A percentile compares a stretch with the other conserved stretches of the same genome.
These are phyloP conservation scores for Lydus trimaculatus DNA, from an alignment of 2,888 invertebrate genomes.

Conservation along the genomic window DNA sequence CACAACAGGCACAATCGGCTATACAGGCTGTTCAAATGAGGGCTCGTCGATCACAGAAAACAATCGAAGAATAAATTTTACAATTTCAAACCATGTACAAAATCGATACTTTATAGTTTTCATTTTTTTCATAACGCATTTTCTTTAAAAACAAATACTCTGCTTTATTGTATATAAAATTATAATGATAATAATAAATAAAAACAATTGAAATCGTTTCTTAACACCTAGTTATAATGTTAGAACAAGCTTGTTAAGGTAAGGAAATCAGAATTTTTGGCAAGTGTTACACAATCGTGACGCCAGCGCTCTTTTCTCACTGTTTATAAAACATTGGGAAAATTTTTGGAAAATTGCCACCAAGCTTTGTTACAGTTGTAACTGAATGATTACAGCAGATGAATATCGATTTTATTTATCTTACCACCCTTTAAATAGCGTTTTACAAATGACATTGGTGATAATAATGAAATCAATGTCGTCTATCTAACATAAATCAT, in stretches of 20 bases:
- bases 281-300: neutral
- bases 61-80: slow-evolving; percentile 12
- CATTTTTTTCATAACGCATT: neutral
- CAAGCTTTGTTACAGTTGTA: neutral
- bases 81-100: neutral
- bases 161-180: slow-evolving; percentile 7
- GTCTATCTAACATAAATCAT: neutral
- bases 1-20: slow-evolving; percentile 47
- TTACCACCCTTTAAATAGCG: too few species aligned
- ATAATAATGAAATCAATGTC: neutral
- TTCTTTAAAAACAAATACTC: neutral
- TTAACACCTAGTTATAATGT: neutral
- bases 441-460: too few species aligned
- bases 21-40: slow-evolving; percentile 22
- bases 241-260: slow-evolving; percentile 1
- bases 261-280: neutral
- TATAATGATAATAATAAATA: neutral
- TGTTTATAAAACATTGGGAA: neutral
- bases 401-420: too few species aligned
- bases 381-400: too few species aligned
- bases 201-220: neutral
- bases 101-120: neutral
- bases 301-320: neutral
- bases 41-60: slow-evolving; percentile 21
- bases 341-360: neutral